phyloP scores from a whole-genome alignment of 2,113 vertebrate species.

The Amia ocellicauda region DNA sequence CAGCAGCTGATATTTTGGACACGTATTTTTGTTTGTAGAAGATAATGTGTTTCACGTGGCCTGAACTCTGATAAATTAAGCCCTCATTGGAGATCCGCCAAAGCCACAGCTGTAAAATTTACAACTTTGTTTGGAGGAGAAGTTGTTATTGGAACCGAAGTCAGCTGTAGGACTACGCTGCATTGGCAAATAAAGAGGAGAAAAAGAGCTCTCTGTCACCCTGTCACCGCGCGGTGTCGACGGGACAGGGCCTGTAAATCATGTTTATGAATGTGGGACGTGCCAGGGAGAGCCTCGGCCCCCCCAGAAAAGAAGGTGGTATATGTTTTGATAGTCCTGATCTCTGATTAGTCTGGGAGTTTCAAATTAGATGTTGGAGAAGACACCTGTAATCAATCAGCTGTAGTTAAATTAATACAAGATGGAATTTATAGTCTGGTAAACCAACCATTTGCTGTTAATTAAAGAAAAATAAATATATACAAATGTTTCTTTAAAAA shows the following conservation, averaged over 20 bases:
- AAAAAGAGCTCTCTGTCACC: conserved; percentile 35
- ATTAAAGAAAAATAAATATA: too few species aligned
- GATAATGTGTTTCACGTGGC: conserved; percentile 34
- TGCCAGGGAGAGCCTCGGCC: conserved; percentile 45
- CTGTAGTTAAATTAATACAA: too few species aligned
- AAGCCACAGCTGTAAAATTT: conserved; percentile 62
- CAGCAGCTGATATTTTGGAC: background rate
- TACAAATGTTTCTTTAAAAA: too few species aligned
- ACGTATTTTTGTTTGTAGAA: conserved; percentile 3
- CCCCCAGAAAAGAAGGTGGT: conserved; percentile 38
- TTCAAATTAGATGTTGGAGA: too few species aligned
- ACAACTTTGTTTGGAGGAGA: conserved; percentile 51
- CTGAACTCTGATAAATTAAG: conserved; percentile 27
- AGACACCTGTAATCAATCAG: too few species aligned
- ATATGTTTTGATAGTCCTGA: too few species aligned
- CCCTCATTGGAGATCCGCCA: conserved; percentile 40
- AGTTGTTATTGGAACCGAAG: conserved; percentile 40
- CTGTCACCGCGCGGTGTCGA: conserved; percentile 54
- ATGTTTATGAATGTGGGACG: conserved; percentile 42
- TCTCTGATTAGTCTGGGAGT: too few species aligned
- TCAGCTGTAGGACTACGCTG: conserved; percentile 66
- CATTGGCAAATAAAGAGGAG: conserved; percentile 42
- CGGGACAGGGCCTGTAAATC: conserved; percentile 37
- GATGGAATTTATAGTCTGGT: too few species aligned
- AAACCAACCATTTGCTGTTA: too few species aligned